phyloP scores from a whole-genome alignment of 2,113 vertebrate genomes.

The Rattus norvegicus region DNA sequence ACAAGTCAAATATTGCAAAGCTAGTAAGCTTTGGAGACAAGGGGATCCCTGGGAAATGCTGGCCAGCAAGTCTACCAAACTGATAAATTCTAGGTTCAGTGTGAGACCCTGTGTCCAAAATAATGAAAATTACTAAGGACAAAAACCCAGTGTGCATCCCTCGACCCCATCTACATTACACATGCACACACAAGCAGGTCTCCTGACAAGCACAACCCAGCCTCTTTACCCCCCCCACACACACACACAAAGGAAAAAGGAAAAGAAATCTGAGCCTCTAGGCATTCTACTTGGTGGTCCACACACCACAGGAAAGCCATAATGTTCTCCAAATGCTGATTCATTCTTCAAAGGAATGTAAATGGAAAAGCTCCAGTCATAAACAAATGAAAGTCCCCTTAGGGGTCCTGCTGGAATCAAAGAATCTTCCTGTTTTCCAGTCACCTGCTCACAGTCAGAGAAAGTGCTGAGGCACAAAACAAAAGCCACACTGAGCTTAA shows the following conservation, averaged over 20 bases:
- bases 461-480: slow-evolving; percentile 39
- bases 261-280: slow-evolving; percentile 22
- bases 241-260: too few species aligned
- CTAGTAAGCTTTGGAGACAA: background rate
- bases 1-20: background rate
- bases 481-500: background rate
- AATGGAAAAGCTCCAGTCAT: slow-evolving; percentile 55
- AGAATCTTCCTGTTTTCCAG: slow-evolving; percentile 24
- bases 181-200: too few species aligned
- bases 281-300: background rate
- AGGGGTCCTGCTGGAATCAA: slow-evolving; percentile 47
- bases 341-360: slow-evolving; percentile 51
- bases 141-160: too few species aligned
- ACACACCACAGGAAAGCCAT: background rate
- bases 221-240: background rate
- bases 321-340: slow-evolving; percentile 28
- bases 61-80: background rate
- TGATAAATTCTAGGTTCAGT: background rate
- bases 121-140: background rate
- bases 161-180: background rate
- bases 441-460: slow-evolving; percentile 30
- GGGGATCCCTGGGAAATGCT: rapidly evolving
- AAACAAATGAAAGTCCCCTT: slow-evolving; percentile 39
- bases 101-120: background rate
- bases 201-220: background rate